Conservation (phyloP, 2,113 vertebrate species). For the Baryphthengus martii region DNA sequence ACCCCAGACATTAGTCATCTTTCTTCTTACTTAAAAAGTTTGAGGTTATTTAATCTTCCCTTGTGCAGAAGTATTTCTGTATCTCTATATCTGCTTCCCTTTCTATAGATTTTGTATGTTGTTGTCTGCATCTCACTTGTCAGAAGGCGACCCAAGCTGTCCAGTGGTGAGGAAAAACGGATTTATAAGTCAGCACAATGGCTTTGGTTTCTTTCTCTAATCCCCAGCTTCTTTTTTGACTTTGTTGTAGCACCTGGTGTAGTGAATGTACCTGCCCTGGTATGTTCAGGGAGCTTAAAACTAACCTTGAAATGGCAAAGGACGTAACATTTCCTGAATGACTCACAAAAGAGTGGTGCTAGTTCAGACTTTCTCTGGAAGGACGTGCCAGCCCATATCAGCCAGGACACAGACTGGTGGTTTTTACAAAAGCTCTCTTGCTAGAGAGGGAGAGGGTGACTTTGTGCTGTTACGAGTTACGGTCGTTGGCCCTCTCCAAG, state of each 20-base stretch:
- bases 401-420: not conserved
- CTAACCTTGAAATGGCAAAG: not conserved
- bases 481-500: not conserved
- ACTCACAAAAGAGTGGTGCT: not conserved
- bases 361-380: not conserved
- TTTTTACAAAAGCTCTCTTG: not conserved
- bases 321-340: not conserved
- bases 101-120: not conserved
- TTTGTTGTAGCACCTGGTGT: fast-evolving
- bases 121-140: not conserved
- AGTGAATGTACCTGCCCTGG: not conserved
- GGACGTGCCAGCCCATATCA: not conserved
- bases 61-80: not conserved
- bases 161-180: not conserved
- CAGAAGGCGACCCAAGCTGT: not conserved
- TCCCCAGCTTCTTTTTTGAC: not conserved
- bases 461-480: not conserved
- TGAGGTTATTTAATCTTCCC: not conserved
- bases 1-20: not conserved
- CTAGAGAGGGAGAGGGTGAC: not conserved
- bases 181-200: not conserved
- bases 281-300: not conserved
- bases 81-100: not conserved
- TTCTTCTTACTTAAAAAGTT: not conserved
- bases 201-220: not conserved